phyloP scores from a whole-genome alignment of 2,113 vertebrate species.

The Rhipidura dahli region DNA sequence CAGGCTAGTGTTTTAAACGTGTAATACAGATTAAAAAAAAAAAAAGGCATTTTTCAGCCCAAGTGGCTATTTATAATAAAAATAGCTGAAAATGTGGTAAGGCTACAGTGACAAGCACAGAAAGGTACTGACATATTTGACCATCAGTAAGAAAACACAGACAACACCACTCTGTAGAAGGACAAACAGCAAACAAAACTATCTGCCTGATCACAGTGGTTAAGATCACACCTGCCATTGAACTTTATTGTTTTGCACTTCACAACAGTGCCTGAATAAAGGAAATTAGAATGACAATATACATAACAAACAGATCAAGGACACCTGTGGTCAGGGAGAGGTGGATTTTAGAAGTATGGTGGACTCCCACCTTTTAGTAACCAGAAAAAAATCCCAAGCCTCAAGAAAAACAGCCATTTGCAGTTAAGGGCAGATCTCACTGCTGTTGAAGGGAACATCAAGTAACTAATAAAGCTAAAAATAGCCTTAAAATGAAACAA shows the following conservation, averaged over 20 bases:
- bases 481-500: neutral
- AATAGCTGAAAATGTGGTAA: neutral
- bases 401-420: neutral
- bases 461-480: neutral
- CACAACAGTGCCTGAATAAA: neutral
- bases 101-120: neutral
- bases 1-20: neutral
- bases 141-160: neutral
- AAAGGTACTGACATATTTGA: neutral
- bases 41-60: neutral
- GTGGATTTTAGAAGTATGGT: neutral
- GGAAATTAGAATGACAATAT: neutral
- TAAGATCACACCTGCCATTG: neutral
- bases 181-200: neutral
- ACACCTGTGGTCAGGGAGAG: neutral
- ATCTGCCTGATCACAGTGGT: neutral
- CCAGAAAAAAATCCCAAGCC: neutral
- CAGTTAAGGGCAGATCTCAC: neutral
- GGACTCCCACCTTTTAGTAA: neutral
- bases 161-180: neutral
- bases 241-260: neutral
- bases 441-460: neutral
- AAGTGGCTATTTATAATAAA: neutral
- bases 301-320: neutral
- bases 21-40: neutral